Evolutionary conservation across 2,888 invertebrate species (phyloP).

Genomic region (Pyrrhia umbra): DNA sequence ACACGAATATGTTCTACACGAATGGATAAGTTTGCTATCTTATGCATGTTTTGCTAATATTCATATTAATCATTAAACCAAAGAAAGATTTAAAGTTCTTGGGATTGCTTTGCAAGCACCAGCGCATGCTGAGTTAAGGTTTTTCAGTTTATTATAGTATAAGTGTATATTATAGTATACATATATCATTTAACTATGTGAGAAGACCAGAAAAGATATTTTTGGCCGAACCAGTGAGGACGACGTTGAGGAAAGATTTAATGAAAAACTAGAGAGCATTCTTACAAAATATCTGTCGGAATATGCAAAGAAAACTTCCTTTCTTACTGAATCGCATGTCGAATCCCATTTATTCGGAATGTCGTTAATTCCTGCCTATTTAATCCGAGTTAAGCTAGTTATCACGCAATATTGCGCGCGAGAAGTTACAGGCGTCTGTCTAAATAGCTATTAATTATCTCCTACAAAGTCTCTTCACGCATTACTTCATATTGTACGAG

Average conservation of each 20-base stretch:
- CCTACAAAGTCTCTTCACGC: conserved; percentile 29
- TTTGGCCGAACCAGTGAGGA: not conserved
- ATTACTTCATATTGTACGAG: conserved; percentile 26
- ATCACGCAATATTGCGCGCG: conserved; percentile 52
- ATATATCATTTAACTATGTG: too few species aligned
- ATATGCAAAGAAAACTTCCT: conserved; percentile 33
- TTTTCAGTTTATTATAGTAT: too few species aligned
- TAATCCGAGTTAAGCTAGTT: conserved; percentile 31
- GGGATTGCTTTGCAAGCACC: too few species aligned
- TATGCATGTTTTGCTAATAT: too few species aligned
- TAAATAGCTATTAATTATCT: conserved; percentile 19
- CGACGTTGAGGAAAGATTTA: not conserved
- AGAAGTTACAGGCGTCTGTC: conserved; percentile 50
- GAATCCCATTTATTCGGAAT: conserved; percentile 47
- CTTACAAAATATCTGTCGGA: conserved; percentile 12
- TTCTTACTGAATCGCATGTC: conserved; percentile 34
- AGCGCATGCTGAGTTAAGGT: too few species aligned
- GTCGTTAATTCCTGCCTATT: conserved; percentile 52
- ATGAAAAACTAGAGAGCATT: conserved; percentile 2
- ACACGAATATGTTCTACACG: not conserved
- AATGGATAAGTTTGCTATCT: too few species aligned
- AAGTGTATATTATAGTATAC: too few species aligned
- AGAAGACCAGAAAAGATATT: too few species aligned
- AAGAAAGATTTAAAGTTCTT: too few species aligned
- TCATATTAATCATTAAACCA: too few species aligned